Base-by-base conservation (phyloP, 2,888 invertebrate species). In the Seladonia tumulorum region DNA sequence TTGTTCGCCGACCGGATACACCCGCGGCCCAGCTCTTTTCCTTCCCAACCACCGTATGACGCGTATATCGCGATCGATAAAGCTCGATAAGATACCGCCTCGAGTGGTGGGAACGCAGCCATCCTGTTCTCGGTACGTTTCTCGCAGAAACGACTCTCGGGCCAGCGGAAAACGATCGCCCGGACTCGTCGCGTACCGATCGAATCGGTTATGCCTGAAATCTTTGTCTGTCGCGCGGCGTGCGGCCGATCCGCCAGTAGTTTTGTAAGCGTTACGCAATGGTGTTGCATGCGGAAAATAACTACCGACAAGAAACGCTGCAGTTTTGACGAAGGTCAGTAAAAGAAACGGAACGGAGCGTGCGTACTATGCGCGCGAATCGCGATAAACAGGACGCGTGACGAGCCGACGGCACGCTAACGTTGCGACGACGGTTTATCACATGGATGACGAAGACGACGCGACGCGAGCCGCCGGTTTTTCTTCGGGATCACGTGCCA, bases 321-420 rank as follows among this genome's bases (percentile, higher is more conserved):
- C 66, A 73, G 77, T 78, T 77, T 86, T 76, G 81, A 78, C 86
- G 86, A 86, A 86, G 86, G 86, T 86, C 86, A 81, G 86, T 85
- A 86, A 86, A 68, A 76, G 63, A 39, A 79, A 86, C 86, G 75
- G 53, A n/a, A n/a, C 39, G 63, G 72, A 79, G 72, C 78, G 81
- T 79, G 68, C 73, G 49, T 47, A 73, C 57, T 35, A 57, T 63
- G 80, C 86, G 78, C 75, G 76, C 57, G 81, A 80, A 45, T 39
- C 39, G 8, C 53, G 45, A 18, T 49, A 60, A 74, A 81, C 25
- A 86, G 75, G 66, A 81, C 66, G 80, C 49, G 76, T 39, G 68
- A 68, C 68, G 39, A 39, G 18, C 66, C 1, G 29, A 29, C 63
- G 63, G 63, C 63, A 63, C 63, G 29, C 86, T 80, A 85, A 85